Evolutionary conservation across 1,140 invertebrate genomes (phyloP), one percentile per base, ranked within the genome.

Genomic region (Pseudomyrmex concolor): DNA sequence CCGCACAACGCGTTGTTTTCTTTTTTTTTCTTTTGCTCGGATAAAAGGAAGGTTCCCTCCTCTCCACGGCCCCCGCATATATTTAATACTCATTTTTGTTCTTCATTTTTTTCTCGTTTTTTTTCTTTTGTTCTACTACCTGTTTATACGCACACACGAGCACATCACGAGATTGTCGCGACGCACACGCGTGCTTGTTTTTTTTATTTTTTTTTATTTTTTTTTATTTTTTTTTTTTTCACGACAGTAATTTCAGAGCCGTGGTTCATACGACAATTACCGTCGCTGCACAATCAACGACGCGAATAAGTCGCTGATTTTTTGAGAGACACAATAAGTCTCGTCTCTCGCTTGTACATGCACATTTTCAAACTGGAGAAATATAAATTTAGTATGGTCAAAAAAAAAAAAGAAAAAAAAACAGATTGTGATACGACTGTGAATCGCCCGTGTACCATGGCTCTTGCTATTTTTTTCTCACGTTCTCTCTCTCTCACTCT

Each of bases 31-130:
- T 50, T 45, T 63, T 62, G 10, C 54, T 74, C 45, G 83, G 86
- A 86, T 88, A 90, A 93, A 80, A 93, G 92, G 90, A 94, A 92
- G 90, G 89, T 91, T 93, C 92, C 93, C 93, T 93, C 93, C 92
- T 93, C 92, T 94, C 93, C 91, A 92, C 91, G 92, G 91, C 92
- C 93, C 92, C 92, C 93, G 91, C 92, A 93, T 92, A 93, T 94
- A 94, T 94, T 93, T 94, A 93, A 93, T 94, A 94, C 91, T 94
- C 91, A 83, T 91, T 93, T 89, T 25, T 25, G 84, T 87, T 86
- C 63, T 72, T 73, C 90, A 84, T 66, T 90, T 91, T 83, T 73
- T 85, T 83, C 62, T 68, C 59, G n/a, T 50, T 57, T 25, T 25
- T 88, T 86, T 64, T 88, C 25, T 25, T 25, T 84, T 87, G 59